Evolutionary conservation across 2,888 invertebrate genomes (phyloP).

Genomic region (Caenorhabditis angaria): DNA sequence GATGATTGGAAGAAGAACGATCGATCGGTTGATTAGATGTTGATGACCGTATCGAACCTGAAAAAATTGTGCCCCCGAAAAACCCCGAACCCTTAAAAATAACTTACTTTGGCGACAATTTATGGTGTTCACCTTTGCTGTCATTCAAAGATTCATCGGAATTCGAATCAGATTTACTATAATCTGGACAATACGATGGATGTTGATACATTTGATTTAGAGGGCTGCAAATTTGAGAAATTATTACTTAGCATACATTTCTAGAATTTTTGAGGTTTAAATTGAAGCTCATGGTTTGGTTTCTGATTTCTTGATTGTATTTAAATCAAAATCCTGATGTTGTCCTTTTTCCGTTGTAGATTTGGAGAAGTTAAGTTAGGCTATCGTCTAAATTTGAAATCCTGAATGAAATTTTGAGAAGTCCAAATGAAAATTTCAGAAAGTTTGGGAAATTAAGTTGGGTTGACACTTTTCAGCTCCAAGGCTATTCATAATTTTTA

Average conservation of each 20-base stretch:
- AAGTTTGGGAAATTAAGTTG: not conserved
- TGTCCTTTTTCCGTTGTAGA: not conserved
- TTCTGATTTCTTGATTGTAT: too few relatives aligned
- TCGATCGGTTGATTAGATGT: not conserved
- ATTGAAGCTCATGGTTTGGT: too few relatives aligned
- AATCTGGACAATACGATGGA: not conserved
- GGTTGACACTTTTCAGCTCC: not conserved
- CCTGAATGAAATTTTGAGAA: not conserved
- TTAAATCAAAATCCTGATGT: too few relatives aligned
- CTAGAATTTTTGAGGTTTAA: not conserved
- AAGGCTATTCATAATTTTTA: not conserved
- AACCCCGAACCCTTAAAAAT: not conserved
- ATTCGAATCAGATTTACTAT: conserved; percentile 11
- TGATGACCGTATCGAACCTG: conserved; percentile 7
- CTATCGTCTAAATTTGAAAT: not conserved
- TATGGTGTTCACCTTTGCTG: conserved; percentile 9
- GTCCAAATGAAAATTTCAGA: not conserved
- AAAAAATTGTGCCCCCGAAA: not conserved
- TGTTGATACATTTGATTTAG: conserved; percentile 9
- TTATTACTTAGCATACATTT: not conserved
- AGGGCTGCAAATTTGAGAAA: not conserved
- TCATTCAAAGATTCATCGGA: conserved; percentile 29
- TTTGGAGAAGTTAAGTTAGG: not conserved
- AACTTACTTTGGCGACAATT: conserved; percentile 37
- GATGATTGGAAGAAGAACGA: not conserved